Base-by-base conservation (phyloP, 2,797 vertebrate species). In the Pangasius larnaudii region DNA sequence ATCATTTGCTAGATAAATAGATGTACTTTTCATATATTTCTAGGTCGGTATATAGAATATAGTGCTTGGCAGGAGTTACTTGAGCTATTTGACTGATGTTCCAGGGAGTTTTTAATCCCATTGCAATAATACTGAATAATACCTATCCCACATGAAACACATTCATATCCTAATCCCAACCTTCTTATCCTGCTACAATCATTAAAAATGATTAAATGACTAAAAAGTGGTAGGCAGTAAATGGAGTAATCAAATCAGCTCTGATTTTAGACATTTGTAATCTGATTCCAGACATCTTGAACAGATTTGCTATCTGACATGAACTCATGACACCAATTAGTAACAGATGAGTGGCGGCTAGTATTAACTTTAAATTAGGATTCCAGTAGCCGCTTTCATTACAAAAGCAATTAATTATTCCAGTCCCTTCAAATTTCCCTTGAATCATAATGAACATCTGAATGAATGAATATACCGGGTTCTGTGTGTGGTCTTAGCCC, bases 321-420 rank as follows among this genome's bases (percentile, higher is more conserved):
- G 74, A 77, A 53, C 49, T 77, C 2, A 30, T 53, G 27, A 51
- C 46, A 77, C 14, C 49, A 53, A 18, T 53, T 77, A 77, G 27
- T 53, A 9, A 53, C 13, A 30, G 46, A 77, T 30, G 74, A 77
- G 27, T 30, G 46, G 46, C 51, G 74, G 71, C 7, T 51, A 77
- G 53, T 49, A 51, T 77, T 77, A 53, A 77, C 27, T 77, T 30
- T 77, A 77, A 30, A 77, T 77, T 51, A 77, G 13, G 49, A 77
- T 53, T 53, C 74, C 13, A 53, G 5, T 30, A 53, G 49, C 49
- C 16, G 7, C 27, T 77, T 51, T 53, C n/a, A 53, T n/a, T 30
- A 53, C 0, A 1, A 77, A 77, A 77, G 24, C 27, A 77, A 77
- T 49, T 75, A 51, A 0, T 77, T 5, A 51, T 77, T 75, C 10